Base-by-base conservation (phyloP, 2,888 invertebrate genomes). In the Schrankia costaestrigalis region DNA sequence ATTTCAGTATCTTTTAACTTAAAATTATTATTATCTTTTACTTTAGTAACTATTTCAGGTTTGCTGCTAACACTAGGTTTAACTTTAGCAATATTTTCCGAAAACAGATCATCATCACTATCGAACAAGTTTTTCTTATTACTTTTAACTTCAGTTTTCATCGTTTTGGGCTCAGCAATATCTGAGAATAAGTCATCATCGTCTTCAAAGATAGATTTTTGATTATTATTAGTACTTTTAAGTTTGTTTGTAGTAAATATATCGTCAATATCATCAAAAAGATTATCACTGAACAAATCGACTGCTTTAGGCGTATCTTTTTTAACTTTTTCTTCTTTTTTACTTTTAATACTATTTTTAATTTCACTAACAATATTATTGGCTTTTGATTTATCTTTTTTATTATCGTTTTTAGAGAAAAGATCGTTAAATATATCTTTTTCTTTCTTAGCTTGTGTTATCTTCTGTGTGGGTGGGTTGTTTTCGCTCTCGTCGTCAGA, bases 221-320 rank as follows among this genome's bases (percentile, higher is more conserved):
- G 42, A 26, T 42, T 57, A 44, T 68, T 63, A n/a, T 51, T 50
- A 1, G 63, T 44, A 4, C 63, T 60, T 55, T 61, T 78, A 7
- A 63, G 51, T 15, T 77, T 52, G 21, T 71, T 68, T n/a, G 62
- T 72, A 5, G 75, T 69, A 42, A 85, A 86, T 26, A 85, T 78
- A 63, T 86, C 79, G 49, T 86, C 85, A 3, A 84, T 78, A 46
- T 87, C 86, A 69, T 86, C 87, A 49, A 87, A 87, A 30, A 87
- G 55, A 52, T 80, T 71, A 47, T 85, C 84, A 40, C 64, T 77
- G 26, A 85, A 84, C 3, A 82, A 40, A 61, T 86, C 82, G 11
- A 78, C 55, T 46, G 46, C 22, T 35, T 67, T 65, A 15, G 56
- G 39, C 7, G 51, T 51, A 36, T 58, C 55, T 23, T 42, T 51